Conservation (phyloP, 2,113 vertebrate species). For the Rhizomys pruinosus region DNA sequence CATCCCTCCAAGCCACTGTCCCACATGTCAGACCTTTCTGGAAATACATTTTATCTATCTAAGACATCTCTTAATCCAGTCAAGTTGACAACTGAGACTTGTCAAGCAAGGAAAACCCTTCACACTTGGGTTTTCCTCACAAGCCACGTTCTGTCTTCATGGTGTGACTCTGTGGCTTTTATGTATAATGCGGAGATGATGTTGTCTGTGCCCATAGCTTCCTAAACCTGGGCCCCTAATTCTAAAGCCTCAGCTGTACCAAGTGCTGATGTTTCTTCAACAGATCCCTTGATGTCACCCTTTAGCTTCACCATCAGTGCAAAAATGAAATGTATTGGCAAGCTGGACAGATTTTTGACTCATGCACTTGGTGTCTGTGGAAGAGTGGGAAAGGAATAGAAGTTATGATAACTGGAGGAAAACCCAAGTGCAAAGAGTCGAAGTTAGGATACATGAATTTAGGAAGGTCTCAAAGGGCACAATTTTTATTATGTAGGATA, state of each 20-base stretch:
- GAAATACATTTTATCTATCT: no score
- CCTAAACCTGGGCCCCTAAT: not conserved
- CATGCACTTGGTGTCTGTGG: constrained; percentile 58
- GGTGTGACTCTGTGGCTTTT: not conserved
- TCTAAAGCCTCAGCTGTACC: constrained; percentile 2
- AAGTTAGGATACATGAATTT: constrained; percentile 28
- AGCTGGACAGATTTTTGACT: constrained; percentile 59
- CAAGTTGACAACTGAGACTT: no score
- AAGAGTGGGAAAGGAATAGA: constrained; percentile 61
- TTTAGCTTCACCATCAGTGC: constrained; percentile 55
- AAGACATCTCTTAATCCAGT: no score
- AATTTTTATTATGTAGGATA: constrained; percentile 26
- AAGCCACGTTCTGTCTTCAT: not conserved
- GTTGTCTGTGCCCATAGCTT: not conserved
- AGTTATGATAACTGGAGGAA: constrained; percentile 46
- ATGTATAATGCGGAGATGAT: not conserved
- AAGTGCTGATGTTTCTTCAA: constrained; percentile 54
- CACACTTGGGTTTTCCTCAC: no score
- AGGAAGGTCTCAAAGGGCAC: constrained; percentile 4
- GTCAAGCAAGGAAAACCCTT: no score
- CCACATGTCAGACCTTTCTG: no score
- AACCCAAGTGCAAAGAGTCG: constrained; percentile 9
- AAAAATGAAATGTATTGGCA: constrained; percentile 64
- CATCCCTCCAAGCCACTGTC: no score
- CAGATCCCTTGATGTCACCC: constrained; percentile 29